Base-by-base conservation (phyloP, 1,140 invertebrate species). In the Trinorchestia longiramus region DNA sequence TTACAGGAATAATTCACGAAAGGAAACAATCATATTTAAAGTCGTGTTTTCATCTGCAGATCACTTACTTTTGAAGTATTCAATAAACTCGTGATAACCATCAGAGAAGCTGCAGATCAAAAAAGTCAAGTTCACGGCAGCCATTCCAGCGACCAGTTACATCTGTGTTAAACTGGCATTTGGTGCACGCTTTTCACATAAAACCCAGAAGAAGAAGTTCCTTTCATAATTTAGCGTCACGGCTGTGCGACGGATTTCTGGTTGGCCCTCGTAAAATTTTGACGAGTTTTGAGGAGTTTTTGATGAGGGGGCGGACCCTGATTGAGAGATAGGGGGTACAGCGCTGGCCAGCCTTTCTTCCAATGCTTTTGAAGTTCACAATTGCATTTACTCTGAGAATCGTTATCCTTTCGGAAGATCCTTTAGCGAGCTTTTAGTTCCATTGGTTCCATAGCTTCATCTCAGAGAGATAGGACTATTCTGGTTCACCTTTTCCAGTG, bases 91-190 rank as follows among this genome's bases (percentile, higher is more conserved):
- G 47, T 47, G 41, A 94, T 45, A 44, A 94, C 43, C 43, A 94
- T 45, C 40, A 43, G 36, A 94, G 8, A 40, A 45, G 92, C 41
- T n/a, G 43, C 92, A 47, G 41, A 45, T 94, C 92, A 94, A 47
- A 94, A 28, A 94, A 94, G 92, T 47, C 43, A 94, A 94, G 92
- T 94, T 94, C 92, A 94, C 92, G 92, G 92, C 92, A 94, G 92
- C 92, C 92, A 94, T 94, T 11, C 43, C 92, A 45, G 92, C 8
- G 92, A 40, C 43, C 92, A 94, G 92, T 94, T 47, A 94, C 92
- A 94, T 94, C 43, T 94, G 92, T 45, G 92, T 45, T 94, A 94
- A 94, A 45, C 43, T 45, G 43, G 36, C 92, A 94, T 94, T 94
- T 94, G 43, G 92, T 44, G 92, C 92, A 94, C 92, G 92, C 92